These are phyloP conservation scores for Andinoacara biseriatus DNA, from an alignment of 2,113 vertebrate species.

Conservation along the genomic window DNA sequence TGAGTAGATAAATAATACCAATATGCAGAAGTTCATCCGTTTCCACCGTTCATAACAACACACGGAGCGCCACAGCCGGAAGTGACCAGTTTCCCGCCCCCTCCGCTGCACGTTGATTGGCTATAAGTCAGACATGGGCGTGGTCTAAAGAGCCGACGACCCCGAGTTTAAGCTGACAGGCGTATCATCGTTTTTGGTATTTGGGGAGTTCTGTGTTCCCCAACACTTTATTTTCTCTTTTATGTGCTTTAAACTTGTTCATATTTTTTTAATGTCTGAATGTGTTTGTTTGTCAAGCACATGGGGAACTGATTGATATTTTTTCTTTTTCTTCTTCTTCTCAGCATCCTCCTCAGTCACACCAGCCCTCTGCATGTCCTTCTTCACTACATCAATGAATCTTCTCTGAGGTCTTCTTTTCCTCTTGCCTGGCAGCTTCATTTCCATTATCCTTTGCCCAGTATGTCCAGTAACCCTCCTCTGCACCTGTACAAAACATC, in stretches of 20 bases:
- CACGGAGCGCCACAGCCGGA: conserved; percentile 34
- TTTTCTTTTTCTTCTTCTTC: no score
- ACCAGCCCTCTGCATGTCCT: no score
- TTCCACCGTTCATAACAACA: conserved; percentile 38
- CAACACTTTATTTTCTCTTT: neutral
- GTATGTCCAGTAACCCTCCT: no score
- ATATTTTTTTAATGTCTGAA: neutral
- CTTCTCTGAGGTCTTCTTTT: no score
- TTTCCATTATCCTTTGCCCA: no score
- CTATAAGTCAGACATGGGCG: conserved; percentile 3
- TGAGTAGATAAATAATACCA: neutral
- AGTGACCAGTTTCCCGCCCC: conserved; percentile 50
- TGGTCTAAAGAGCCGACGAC: fast-evolving
- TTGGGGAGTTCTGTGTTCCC: neutral
- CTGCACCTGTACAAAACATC: no score
- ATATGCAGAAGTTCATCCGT: neutral
- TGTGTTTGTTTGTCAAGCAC: neutral
- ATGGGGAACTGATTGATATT: no score
- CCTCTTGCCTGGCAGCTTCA: no score
- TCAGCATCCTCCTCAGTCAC: no score
- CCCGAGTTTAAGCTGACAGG: neutral
- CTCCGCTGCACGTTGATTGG: conserved; percentile 51
- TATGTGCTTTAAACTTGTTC: neutral
- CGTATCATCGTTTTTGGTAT: neutral
- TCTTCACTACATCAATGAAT: no score